Percentiles rank a stretch among this genome's conserved stretches.
These are phyloP conservation scores for Chlamydotis undulata DNA, from an alignment of 2,113 vertebrate genomes.

Conservation along the genomic window DNA sequence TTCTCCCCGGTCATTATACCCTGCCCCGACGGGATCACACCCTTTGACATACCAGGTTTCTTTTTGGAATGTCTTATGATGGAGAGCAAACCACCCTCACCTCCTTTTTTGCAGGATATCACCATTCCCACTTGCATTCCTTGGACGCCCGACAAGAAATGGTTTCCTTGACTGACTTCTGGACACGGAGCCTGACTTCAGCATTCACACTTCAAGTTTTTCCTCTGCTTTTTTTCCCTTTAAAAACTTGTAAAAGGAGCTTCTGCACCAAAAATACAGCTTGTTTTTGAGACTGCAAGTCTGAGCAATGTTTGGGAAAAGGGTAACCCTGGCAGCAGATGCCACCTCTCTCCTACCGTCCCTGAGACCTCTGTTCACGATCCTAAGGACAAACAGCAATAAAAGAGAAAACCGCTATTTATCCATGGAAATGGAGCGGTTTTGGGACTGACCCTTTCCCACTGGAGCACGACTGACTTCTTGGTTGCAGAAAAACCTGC, in stretches of 20 bases:
- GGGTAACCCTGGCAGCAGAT: background rate
- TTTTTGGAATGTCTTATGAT: background rate
- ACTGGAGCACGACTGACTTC: background rate
- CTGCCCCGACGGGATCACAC: fast-evolving
- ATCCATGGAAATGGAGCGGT: background rate
- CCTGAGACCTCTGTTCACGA: background rate
- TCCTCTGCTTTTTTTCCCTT: background rate
- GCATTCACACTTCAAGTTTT: background rate
- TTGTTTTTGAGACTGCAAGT: background rate
- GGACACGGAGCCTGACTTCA: background rate
- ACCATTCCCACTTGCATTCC: background rate
- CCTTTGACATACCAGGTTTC: background rate
- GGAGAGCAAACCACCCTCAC: background rate
- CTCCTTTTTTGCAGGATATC: background rate
- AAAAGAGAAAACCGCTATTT: background rate
- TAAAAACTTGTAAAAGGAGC: background rate
- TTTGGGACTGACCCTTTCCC: background rate
- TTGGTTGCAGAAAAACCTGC: background rate
- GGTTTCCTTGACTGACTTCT: background rate
- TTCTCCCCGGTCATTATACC: background rate
- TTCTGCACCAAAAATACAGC: background rate
- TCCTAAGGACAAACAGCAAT: background rate
- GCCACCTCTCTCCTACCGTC: background rate
- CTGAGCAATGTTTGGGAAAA: background rate
- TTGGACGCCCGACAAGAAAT: background rate